Percentiles rank a stretch among this genome's conserved stretches.
These are phyloP conservation scores for human DNA, from an alignment of 2,113 vertebrate genomes.

Conservation along the genomic window DNA sequence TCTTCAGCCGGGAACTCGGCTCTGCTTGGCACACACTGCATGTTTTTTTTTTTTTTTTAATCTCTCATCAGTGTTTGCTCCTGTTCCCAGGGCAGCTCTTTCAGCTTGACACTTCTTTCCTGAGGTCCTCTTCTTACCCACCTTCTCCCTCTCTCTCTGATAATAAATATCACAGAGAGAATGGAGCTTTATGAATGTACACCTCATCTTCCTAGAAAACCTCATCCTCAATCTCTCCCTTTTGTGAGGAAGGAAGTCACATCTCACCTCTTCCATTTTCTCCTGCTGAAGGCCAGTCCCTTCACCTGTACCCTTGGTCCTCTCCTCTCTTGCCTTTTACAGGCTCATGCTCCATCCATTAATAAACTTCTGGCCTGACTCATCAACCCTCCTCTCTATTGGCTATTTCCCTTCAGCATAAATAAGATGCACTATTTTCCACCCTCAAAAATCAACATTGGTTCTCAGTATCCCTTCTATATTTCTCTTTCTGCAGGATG, in stretches of 20 bases:
- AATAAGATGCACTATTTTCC: neutral
- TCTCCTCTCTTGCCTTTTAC: neutral
- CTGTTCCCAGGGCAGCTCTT: neutral
- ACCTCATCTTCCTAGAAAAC: neutral
- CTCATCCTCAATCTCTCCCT: neutral
- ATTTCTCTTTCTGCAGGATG: neutral
- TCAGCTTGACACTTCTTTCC: neutral
- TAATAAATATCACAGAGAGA: neutral
- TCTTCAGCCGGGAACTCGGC: neutral
- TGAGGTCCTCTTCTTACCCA: neutral
- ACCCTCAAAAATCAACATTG: neutral
- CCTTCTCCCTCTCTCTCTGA: neutral
- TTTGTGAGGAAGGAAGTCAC: neutral
- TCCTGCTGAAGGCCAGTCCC: neutral
- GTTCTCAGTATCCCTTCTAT: neutral
- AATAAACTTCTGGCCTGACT: neutral
- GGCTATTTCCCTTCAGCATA: neutral
- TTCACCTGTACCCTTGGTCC: neutral
- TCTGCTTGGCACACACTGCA: neutral
- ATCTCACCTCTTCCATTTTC: neutral
- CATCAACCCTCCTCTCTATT: neutral
- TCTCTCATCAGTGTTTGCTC: neutral
- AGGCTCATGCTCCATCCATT: neutral
- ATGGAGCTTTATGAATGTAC: too few relatives aligned
- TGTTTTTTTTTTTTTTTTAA: neutral